phyloP scores from a whole-genome alignment of 1,140 invertebrate species.

The Ips nitidus region DNA sequence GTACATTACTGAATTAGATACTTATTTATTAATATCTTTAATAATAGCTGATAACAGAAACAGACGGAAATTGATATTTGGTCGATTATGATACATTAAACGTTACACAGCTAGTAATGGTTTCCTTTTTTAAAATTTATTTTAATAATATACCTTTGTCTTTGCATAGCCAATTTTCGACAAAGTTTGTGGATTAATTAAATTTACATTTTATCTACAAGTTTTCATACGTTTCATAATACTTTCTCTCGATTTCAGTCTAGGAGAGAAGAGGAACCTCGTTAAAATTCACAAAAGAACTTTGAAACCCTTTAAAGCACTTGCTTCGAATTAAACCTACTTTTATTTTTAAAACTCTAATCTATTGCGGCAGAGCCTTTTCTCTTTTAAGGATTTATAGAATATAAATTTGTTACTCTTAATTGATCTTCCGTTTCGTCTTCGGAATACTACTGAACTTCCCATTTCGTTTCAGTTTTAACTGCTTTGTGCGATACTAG shows the following conservation, averaged over 20 bases:
- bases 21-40: conserved; percentile 1
- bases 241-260: conserved; percentile 12
- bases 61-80: too few species aligned
- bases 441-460: conserved; percentile 4
- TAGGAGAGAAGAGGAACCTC: not conserved
- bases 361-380: conserved; percentile 14
- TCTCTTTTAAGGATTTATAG: conserved; percentile 5
- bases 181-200: conserved; percentile 11
- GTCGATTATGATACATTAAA: too few species aligned
- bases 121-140: too few species aligned
- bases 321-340: conserved; percentile 26
- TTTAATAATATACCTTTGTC: too few species aligned
- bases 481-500: conserved; percentile 2
- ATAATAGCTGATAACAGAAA: too few species aligned
- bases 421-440: conserved; percentile 6
- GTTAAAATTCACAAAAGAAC: conserved; percentile 29
- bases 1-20: not conserved
- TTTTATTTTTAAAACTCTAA: conserved; percentile 28
- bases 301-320: conserved; percentile 21
- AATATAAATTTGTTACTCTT: conserved; percentile 13
- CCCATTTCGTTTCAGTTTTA: conserved; percentile 1
- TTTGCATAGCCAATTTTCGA: too few species aligned
- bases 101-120: too few species aligned
- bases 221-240: conserved; percentile 29
- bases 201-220: conserved; percentile 38